Percentiles rank a stretch among this genome's conserved stretches.
These are phyloP conservation scores for Lagocephalus sceleratus DNA, from an alignment of 2,797 vertebrate genomes.

Conservation along the genomic window DNA sequence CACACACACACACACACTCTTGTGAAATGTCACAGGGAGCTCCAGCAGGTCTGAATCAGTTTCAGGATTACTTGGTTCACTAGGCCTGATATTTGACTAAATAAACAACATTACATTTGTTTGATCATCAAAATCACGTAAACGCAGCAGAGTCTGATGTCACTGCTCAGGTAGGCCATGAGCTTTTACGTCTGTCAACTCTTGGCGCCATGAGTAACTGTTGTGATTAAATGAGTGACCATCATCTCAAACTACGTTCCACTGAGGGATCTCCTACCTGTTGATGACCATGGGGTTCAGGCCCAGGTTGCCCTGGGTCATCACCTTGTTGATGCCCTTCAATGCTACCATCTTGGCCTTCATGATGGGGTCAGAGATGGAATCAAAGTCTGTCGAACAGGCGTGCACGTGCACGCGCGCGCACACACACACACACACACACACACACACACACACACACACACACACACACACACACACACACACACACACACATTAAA, in stretches of 20 bases:
- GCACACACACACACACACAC: conserved; percentile 8
- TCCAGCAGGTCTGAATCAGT: background rate
- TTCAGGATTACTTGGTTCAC: background rate
- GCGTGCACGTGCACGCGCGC: background rate
- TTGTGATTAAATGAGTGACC: background rate
- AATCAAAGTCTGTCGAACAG: conserved; percentile 83
- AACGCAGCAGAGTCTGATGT: too few species aligned
- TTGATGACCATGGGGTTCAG: conserved; percentile 88
- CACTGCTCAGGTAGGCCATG: too few species aligned
- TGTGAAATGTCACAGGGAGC: background rate
- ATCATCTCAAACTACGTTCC: background rate
- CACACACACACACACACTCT: background rate
- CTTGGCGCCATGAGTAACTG: too few species aligned
- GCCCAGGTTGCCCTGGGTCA: conserved; percentile 89
- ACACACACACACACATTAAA: conserved; percentile 6
- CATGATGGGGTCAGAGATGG: conserved; percentile 96
- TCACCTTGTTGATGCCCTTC: conserved; percentile 98
- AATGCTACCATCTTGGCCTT: conserved; percentile 99
- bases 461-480: background rate
- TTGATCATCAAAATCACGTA: too few species aligned
- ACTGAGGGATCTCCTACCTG: conserved; percentile 72
- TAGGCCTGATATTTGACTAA: too few species aligned
- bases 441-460: conserved; percentile 8
- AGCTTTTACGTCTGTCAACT: too few species aligned
- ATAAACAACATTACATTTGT: too few species aligned